These are phyloP conservation scores for Mesitornis unicolor DNA, from an alignment of 2,113 vertebrate species.

Conservation along the genomic window DNA sequence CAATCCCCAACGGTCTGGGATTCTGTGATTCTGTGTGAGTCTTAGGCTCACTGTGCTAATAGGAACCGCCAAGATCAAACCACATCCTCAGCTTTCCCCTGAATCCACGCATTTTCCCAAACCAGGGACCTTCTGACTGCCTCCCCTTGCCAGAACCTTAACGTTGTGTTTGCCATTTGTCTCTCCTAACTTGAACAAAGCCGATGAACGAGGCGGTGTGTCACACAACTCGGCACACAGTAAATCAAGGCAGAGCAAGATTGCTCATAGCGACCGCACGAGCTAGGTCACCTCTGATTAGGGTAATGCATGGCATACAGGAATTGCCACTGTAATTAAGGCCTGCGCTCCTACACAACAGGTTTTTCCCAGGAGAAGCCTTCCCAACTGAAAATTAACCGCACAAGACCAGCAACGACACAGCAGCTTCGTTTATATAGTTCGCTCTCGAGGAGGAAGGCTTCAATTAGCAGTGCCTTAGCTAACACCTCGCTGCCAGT, in stretches of 20 bases:
- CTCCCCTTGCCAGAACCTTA: background rate
- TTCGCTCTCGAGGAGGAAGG: background rate
- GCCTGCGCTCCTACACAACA: background rate
- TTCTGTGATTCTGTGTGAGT: too few relatives aligned
- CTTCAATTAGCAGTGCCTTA: background rate
- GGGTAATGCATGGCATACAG: fast-evolving
- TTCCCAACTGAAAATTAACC: background rate
- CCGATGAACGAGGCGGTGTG: fast-evolving
- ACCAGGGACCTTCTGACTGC: background rate
- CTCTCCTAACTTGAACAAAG: background rate
- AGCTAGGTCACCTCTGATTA: background rate
- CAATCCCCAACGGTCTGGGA: too few relatives aligned
- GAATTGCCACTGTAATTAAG: background rate
- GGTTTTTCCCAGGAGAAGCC: background rate
- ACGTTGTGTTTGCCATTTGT: fast-evolving
- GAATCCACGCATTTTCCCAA: background rate
- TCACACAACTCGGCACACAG: fast-evolving
- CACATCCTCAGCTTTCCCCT: background rate
- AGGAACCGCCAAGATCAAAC: background rate
- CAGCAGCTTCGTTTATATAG: background rate
- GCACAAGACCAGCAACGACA: background rate
- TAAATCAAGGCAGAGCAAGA: background rate
- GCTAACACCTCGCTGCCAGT: background rate
- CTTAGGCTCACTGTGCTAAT: fast-evolving
- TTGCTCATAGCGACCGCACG: background rate